A percentile compares a stretch with the other conserved stretches of the same genome.
These are phyloP conservation scores for Callyntrura sp. DNA, from an alignment of 2,888 invertebrate species.

Conservation along the genomic window DNA sequence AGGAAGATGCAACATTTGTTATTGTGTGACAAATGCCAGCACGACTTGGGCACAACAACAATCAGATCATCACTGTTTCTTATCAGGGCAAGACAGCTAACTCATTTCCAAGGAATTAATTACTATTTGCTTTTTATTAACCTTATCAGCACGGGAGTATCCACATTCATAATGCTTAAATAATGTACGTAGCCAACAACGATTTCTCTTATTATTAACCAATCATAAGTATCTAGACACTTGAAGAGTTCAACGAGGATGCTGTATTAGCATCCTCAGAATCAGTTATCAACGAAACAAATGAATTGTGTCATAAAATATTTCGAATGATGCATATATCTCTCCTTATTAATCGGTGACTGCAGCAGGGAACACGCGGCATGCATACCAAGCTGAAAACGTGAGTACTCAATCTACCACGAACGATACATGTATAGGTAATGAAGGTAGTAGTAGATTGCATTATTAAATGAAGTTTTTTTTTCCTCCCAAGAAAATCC, in stretches of 20 bases:
- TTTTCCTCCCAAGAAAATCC: background rate
- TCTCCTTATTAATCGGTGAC: slow-evolving; percentile 13
- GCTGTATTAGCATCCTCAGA: background rate
- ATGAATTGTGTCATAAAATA: slow-evolving; percentile 17
- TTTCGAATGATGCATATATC: too few species aligned
- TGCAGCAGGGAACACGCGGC: background rate
- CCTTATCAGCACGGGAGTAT: background rate
- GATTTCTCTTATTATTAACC: background rate
- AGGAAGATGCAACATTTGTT: background rate
- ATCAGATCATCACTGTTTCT: slow-evolving; percentile 10
- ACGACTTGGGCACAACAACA: background rate
- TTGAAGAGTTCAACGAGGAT: background rate
- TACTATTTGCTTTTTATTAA: background rate
- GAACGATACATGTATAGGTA: background rate
- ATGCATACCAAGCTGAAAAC: slow-evolving; percentile 1
- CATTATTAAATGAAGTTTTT: background rate
- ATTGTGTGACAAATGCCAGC: slow-evolving; percentile 16
- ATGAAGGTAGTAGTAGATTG: background rate
- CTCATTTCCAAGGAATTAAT: slow-evolving; percentile 17
- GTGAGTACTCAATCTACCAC: slow-evolving; percentile 1
- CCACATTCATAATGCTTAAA: too few species aligned
- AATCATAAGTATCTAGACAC: background rate
- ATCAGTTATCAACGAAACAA: background rate
- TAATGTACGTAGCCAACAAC: too few species aligned
- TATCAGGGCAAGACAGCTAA: slow-evolving; percentile 14